Evolutionary conservation across 2,888 invertebrate species (phyloP), one percentile per base, ranked within the genome.

Genomic region (Archips crataeganus): DNA sequence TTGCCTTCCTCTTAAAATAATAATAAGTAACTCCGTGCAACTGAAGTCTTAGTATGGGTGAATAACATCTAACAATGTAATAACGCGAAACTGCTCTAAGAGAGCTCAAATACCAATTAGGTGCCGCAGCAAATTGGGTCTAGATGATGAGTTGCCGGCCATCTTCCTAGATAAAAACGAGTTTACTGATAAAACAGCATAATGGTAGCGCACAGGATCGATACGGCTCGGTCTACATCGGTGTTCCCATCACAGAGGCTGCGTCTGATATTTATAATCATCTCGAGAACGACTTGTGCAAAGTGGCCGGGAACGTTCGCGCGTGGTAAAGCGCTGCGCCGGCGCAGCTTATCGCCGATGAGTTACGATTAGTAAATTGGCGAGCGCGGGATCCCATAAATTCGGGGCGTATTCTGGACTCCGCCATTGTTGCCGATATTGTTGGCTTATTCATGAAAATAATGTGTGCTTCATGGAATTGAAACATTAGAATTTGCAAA

Each of bases 301-400:
- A 73, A 73, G 68, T 69, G 68, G 68, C 51, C 63, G 68, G 36
- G 54, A n/a, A 6, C 54, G 54, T 39, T 39, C 39, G 39, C 39
- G 36, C 36, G 39, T 6, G 39, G 39, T 39, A 5, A 4, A 4
- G 4, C 5, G 74, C 74, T 71, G 76, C 77, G 79, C 77, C 79
- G 68, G 79, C 78, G 79, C 74, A 70, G 71, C 76, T 87, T 89
- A 90, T 90, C 89, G 85, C 79, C 86, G 91, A 91, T 91, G 91
- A 91, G 87, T 91, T 91, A 91, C 90, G 91, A 91, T 90, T 90
- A 90, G 88, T 86, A 88, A 90, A 90, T 91, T 90, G 90, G 89
- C 88, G 87, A 89, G 89, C 86, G 87, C 83, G 85, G 86, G 85
- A 87, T 89, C 88, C 88, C 90, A 91, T 91, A 91, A 91, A 91